Evolutionary conservation across 2,113 vertebrate genomes (phyloP).

Genomic region (Candoia aspera): DNA sequence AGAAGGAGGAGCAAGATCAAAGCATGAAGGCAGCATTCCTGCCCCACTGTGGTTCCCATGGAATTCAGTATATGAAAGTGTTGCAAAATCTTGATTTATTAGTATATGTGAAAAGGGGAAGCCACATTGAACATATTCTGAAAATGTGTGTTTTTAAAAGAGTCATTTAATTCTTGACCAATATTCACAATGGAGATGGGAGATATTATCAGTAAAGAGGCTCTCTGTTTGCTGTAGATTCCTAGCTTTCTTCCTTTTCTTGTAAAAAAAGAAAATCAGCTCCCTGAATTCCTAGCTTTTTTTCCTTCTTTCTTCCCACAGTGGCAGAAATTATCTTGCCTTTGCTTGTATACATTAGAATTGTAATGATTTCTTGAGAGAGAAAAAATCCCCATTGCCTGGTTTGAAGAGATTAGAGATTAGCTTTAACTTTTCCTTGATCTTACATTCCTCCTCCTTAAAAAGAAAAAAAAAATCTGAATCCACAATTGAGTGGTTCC

Average conservation of each 20-base stretch:
- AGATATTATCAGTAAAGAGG: neutral
- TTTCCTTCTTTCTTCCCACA: neutral
- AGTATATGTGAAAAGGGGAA: neutral
- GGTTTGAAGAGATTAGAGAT: neutral
- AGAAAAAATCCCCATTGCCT: neutral
- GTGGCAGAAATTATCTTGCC: neutral
- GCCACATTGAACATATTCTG: neutral
- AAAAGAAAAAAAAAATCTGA: neutral
- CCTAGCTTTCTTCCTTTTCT: neutral
- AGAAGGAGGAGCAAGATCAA: conserved; percentile 22
- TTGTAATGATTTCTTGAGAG: neutral
- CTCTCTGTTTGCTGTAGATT: neutral
- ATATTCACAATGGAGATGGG: neutral
- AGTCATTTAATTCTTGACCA: neutral
- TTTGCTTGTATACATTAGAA: neutral
- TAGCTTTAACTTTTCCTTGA: neutral
- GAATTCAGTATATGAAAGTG: neutral
- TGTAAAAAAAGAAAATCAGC: neutral
- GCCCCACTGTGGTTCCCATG: neutral
- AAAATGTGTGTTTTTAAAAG: neutral
- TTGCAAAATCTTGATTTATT: neutral
- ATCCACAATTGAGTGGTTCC: neutral
- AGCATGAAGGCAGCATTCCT: neutral
- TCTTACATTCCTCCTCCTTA: neutral
- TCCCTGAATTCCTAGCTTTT: neutral